phyloP scores from a whole-genome alignment of 2,888 invertebrate species.

The Entomobrya multifasciata region DNA sequence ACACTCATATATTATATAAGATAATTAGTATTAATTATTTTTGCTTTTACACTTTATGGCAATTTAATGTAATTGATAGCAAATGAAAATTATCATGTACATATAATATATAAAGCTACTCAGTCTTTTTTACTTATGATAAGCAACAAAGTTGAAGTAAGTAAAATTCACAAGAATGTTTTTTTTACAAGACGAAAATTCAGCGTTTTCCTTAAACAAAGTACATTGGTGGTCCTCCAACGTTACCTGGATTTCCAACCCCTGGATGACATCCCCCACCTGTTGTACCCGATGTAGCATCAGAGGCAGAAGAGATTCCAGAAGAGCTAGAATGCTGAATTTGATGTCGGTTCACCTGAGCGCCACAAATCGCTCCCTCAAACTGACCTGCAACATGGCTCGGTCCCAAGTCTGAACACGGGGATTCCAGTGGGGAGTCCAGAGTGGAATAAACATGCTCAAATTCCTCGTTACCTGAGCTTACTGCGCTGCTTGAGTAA shows the following conservation, averaged over 20 bases:
- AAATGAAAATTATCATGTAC: too few species aligned
- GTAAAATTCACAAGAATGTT: constrained; percentile 1
- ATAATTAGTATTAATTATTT: too few species aligned
- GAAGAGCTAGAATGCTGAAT: constrained; percentile 73
- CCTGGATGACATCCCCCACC: constrained; percentile 64
- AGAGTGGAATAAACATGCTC: constrained; percentile 79
- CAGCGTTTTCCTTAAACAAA: constrained; percentile 55
- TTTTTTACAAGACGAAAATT: not conserved
- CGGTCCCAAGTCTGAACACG: constrained; percentile 64
- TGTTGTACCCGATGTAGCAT: constrained; percentile 69
- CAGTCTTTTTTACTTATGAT: constrained; percentile 59
- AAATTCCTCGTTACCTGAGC: constrained; percentile 76
- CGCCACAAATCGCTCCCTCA: constrained; percentile 58
- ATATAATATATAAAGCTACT: constrained; percentile 37
- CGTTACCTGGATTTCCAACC: not conserved
- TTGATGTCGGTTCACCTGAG: constrained; percentile 65
- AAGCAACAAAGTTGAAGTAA: constrained; percentile 21
- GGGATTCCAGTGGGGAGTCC: constrained; percentile 77
- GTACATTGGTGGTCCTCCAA: constrained; percentile 65
- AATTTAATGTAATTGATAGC: too few species aligned
- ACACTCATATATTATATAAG: not conserved
- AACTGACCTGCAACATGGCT: constrained; percentile 60
- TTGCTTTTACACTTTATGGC: too few species aligned
- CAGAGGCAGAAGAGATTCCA: constrained; percentile 74
- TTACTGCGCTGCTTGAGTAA: constrained; percentile 77